phyloP scores from a whole-genome alignment of 2,113 vertebrate species.

The Tragelaphus strepsiceros region DNA sequence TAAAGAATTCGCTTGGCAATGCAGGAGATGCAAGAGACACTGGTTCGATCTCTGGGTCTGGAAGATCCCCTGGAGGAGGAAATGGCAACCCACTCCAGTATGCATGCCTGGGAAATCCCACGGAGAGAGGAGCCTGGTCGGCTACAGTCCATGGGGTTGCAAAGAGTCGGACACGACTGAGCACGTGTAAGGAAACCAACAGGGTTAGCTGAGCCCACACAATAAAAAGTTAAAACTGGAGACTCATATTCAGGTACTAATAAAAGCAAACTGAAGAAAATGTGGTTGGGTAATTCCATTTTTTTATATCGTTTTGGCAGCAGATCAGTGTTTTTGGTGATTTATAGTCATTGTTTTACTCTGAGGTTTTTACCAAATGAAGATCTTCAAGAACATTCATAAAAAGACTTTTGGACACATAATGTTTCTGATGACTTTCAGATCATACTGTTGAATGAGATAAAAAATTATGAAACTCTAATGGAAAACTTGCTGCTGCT shows the following conservation, averaged over 20 bases:
- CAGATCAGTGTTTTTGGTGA: neutral
- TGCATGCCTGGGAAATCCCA: neutral
- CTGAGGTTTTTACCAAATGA: neutral
- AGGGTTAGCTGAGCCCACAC: neutral
- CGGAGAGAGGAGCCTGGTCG: neutral
- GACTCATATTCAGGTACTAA: neutral
- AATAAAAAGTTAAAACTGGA: neutral
- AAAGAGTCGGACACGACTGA: neutral
- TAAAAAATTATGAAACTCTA: neutral
- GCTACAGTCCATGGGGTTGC: neutral
- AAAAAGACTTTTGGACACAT: neutral
- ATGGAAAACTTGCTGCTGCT: neutral
- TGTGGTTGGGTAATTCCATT: neutral
- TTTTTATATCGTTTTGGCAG: neutral
- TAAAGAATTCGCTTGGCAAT: neutral
- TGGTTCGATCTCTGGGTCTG: neutral
- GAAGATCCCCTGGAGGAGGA: neutral
- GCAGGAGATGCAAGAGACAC: neutral
- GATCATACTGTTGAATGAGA: neutral
- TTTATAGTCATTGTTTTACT: neutral
- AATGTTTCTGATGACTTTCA: neutral
- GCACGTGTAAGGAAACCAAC: rapidly evolving
- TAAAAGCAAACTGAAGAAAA: neutral
- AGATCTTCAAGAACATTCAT: neutral
- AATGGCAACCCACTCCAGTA: neutral